Percentiles rank a stretch among this genome's conserved stretches.
Conservation (phyloP, 1,140 invertebrate species). For the Drosophila lowei region DNA sequence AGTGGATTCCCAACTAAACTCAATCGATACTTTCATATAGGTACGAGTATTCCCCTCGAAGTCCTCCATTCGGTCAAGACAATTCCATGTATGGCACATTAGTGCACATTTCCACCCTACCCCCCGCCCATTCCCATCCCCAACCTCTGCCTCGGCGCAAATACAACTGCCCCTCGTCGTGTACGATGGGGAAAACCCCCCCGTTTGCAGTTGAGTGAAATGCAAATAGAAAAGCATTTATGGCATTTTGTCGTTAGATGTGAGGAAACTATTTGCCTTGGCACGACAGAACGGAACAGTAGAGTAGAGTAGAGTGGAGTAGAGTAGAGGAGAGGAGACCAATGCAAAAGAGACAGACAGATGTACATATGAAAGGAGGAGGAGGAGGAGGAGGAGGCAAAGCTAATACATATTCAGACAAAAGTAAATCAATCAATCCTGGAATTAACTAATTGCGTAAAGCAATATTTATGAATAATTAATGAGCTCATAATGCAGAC, state of each 20-base stretch:
- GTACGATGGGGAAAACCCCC: background rate
- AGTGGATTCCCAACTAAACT: too few relatives aligned
- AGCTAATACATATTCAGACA: conserved; percentile 44
- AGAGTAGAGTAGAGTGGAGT: conserved; percentile 12
- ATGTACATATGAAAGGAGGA: background rate
- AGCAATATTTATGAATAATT: conserved; percentile 78
- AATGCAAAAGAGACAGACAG: conserved; percentile 45
- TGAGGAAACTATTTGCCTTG: conserved; percentile 57
- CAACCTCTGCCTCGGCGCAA: background rate
- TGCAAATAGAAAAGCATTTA: conserved; percentile 63
- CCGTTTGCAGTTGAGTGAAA: conserved; percentile 5
- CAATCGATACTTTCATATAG: too few relatives aligned
- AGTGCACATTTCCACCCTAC: too few relatives aligned
- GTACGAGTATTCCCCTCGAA: too few relatives aligned
- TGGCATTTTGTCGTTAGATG: conserved; percentile 64
- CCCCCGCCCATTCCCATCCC: too few relatives aligned
- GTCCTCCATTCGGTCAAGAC: too few relatives aligned
- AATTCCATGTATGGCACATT: too few relatives aligned
- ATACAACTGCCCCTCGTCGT: background rate
- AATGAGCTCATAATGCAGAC: conserved; percentile 67
- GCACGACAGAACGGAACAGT: conserved; percentile 28
- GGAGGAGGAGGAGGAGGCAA: background rate
- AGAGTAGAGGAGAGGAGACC: conserved; percentile 18
- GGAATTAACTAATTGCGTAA: conserved; percentile 75
- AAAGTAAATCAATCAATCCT: conserved; percentile 71